Evolutionary conservation across 2,888 invertebrate species (phyloP).

Genomic region (Epirrhoe tristata): DNA sequence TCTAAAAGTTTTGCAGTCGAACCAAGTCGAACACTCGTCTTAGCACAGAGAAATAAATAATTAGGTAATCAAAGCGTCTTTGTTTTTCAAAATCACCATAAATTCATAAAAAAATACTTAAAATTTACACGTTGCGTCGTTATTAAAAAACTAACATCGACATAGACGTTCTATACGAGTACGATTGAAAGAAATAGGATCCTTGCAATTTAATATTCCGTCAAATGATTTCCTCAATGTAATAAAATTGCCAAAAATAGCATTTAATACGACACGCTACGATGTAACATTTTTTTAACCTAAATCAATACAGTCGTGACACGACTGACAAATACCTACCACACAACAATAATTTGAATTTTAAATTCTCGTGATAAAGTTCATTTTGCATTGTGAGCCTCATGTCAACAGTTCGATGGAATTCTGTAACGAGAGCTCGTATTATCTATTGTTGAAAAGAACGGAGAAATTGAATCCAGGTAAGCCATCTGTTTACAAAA

Average conservation of each 20-base stretch:
- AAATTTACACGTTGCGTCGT: too few species aligned
- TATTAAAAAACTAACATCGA: too few species aligned
- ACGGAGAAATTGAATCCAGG: constrained; percentile 10
- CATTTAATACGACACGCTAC: background rate
- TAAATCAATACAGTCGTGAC: background rate
- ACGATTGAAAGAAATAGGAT: too few species aligned
- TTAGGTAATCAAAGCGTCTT: too few species aligned
- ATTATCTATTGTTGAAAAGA: constrained; percentile 3
- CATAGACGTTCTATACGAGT: too few species aligned
- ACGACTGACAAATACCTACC: background rate
- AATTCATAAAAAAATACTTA: too few species aligned
- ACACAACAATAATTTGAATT: background rate
- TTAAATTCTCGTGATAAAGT: background rate
- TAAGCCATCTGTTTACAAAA: constrained; percentile 8
- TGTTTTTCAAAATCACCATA: too few species aligned
- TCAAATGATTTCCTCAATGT: background rate
- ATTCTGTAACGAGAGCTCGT: background rate
- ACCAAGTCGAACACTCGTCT: too few species aligned
- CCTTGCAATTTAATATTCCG: background rate
- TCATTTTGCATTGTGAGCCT: background rate
- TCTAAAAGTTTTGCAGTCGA: too few species aligned
- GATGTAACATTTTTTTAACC: background rate
- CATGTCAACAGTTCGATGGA: background rate
- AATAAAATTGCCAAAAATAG: constrained; percentile 1
- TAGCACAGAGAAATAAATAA: too few species aligned